Percentiles rank a stretch among this genome's conserved stretches.
phyloP scores from a whole-genome alignment of 1,140 invertebrate species.

The Zelostemma sp. region DNA sequence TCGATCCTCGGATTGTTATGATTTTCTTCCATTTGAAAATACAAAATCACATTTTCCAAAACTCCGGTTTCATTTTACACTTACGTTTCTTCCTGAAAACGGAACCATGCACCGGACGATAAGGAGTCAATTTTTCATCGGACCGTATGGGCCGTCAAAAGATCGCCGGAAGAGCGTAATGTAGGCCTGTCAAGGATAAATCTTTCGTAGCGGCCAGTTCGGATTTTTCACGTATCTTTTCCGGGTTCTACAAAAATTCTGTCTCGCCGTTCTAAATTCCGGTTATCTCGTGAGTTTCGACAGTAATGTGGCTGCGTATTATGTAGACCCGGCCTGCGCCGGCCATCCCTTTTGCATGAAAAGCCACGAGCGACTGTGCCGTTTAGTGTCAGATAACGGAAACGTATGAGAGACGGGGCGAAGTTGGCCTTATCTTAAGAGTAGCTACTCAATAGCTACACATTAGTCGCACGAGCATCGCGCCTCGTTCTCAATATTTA shows the following conservation, averaged over 20 bases:
- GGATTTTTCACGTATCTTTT: conserved; percentile 51
- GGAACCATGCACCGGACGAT: conserved; percentile 37
- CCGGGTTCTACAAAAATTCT: conserved; percentile 53
- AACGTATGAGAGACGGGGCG: conserved; percentile 55
- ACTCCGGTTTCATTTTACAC: too few relatives aligned
- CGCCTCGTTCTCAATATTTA: conserved; percentile 44
- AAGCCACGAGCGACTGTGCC: conserved; percentile 58
- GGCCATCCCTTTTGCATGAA: conserved; percentile 60
- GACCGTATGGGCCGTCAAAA: conserved; percentile 33
- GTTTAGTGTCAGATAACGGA: conserved; percentile 59
- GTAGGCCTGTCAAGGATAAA: conserved; percentile 45
- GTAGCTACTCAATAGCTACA: conserved; percentile 66
- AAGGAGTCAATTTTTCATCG: conserved; percentile 41
- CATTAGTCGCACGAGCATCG: conserved; percentile 51
- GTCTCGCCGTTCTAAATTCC: conserved; percentile 56
- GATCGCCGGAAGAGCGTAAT: conserved; percentile 19
- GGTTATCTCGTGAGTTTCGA: conserved; percentile 53
- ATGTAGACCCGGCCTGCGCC: conserved; percentile 59
- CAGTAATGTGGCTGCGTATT: conserved; percentile 60
- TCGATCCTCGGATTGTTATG: too few relatives aligned
- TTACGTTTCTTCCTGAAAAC: too few relatives aligned
- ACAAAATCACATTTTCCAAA: too few relatives aligned
- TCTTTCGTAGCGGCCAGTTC: conserved; percentile 30
- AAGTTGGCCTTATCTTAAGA: conserved; percentile 67
- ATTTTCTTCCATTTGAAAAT: too few relatives aligned